These are phyloP conservation scores for Chelonoidis abingdonii DNA, from an alignment of 2,113 vertebrate species.

Conservation along the genomic window DNA sequence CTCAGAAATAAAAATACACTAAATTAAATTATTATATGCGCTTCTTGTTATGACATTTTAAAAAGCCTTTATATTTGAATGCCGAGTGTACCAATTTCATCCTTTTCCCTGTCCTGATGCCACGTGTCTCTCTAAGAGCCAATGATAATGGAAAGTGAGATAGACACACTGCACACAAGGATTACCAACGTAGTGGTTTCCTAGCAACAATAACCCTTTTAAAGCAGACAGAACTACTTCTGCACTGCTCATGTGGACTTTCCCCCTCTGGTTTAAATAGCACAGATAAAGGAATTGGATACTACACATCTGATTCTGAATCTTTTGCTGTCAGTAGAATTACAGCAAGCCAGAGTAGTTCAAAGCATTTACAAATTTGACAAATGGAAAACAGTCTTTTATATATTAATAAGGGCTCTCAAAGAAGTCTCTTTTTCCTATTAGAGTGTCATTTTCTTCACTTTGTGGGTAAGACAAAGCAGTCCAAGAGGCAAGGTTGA, in stretches of 20 bases:
- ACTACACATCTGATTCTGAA: constrained; percentile 43
- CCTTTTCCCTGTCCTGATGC: background rate
- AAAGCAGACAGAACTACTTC: constrained; percentile 36
- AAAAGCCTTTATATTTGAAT: constrained; percentile 2
- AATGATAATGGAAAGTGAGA: constrained; percentile 27
- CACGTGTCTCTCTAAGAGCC: constrained; percentile 10
- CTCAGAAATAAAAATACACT: background rate
- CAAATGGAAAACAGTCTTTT: background rate
- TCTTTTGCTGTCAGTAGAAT: constrained; percentile 27
- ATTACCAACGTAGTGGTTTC: constrained; percentile 43
- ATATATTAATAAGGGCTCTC: background rate
- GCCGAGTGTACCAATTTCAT: background rate
- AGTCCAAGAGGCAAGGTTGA: background rate
- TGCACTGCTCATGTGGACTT: background rate
- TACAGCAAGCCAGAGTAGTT: background rate
- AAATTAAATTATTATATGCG: background rate
- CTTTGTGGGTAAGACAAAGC: background rate
- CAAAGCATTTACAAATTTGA: constrained; percentile 4
- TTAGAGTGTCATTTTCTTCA: background rate
- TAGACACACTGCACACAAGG: constrained; percentile 12
- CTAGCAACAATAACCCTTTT: constrained; percentile 45
- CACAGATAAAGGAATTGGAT: background rate
- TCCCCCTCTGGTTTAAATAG: constrained; percentile 39
- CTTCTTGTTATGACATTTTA: constrained; percentile 11
- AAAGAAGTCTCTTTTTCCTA: background rate